Evolutionary conservation across 1,140 invertebrate species (phyloP).

Genomic region (Lamellibrachia luymesi): DNA sequence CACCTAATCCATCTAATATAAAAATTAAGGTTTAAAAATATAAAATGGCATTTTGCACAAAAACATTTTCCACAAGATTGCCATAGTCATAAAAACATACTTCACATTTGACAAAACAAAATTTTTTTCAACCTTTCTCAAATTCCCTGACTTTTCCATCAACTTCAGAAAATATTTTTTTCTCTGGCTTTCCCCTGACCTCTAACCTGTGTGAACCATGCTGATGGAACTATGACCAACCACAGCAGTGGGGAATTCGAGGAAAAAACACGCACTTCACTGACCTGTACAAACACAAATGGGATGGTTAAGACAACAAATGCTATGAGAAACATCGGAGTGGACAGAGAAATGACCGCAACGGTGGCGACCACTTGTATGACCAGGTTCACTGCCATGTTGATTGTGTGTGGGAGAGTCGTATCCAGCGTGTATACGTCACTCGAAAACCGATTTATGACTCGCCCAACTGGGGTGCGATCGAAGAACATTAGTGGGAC

Average conservation of each 20-base stretch:
- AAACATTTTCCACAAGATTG: not conserved
- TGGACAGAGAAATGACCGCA: slow-evolving; percentile 85
- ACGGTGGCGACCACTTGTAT: slow-evolving; percentile 82
- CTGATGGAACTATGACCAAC: not conserved
- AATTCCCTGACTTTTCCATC: not conserved
- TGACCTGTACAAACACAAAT: slow-evolving; percentile 81
- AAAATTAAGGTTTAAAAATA: too few species aligned
- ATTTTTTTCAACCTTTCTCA: not conserved
- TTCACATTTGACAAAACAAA: not conserved
- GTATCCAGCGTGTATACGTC: not conserved
- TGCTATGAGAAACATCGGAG: slow-evolving; percentile 79
- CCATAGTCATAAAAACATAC: not conserved
- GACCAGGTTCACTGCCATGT: slow-evolving; percentile 25
- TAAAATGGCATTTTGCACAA: too few species aligned
- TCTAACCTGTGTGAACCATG: not conserved
- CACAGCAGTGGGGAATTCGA: not conserved
- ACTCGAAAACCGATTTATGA: slow-evolving; percentile 69
- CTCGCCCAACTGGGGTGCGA: slow-evolving; percentile 54
- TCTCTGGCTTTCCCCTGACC: not conserved
- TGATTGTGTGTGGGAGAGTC: not conserved
- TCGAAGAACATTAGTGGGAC: slow-evolving; percentile 72
- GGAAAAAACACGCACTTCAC: not conserved
- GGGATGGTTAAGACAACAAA: slow-evolving; percentile 81
- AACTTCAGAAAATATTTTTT: not conserved
- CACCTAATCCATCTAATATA: too few species aligned